Conservation (phyloP, 1,140 invertebrate species). For the Bombus pascuorum region DNA sequence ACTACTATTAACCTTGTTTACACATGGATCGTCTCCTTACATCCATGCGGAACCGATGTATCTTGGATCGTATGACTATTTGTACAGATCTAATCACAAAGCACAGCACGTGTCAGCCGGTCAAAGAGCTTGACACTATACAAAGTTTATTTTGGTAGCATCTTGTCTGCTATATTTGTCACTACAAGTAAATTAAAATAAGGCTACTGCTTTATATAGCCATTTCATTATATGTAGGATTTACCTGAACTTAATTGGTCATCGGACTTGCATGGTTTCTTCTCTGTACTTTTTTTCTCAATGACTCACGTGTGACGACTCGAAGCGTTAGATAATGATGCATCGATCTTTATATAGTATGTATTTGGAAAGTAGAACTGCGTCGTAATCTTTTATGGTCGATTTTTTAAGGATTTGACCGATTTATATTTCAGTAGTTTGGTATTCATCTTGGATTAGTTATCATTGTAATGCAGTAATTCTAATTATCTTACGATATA, state of each 20-base stretch:
- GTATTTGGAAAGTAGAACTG: constrained; percentile 6
- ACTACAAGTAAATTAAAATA: background rate
- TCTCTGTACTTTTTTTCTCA: background rate
- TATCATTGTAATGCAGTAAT: background rate
- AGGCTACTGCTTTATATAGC: background rate
- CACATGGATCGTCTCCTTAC: constrained; percentile 26
- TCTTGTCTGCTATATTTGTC: background rate
- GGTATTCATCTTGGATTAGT: background rate
- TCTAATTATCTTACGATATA: too few relatives aligned
- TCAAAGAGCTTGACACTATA: constrained; percentile 41
- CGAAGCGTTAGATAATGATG: constrained; percentile 26
- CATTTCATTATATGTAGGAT: background rate
- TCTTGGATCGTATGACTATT: constrained; percentile 26
- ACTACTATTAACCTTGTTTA: constrained; percentile 61
- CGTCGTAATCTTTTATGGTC: background rate
- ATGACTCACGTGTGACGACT: constrained; percentile 4
- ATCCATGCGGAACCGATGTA: constrained; percentile 10
- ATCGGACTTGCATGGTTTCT: background rate
- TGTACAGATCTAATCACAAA: constrained; percentile 29
- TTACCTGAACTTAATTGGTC: background rate
- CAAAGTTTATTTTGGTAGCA: constrained; percentile 8
- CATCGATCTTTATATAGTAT: constrained; percentile 32
- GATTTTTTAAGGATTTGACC: background rate
- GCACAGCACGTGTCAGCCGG: background rate
- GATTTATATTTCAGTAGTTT: background rate